Evolutionary conservation across 2,113 vertebrate genomes (phyloP), one percentile per base, ranked within the genome.

Genomic region (Malurus melanocephalus): DNA sequence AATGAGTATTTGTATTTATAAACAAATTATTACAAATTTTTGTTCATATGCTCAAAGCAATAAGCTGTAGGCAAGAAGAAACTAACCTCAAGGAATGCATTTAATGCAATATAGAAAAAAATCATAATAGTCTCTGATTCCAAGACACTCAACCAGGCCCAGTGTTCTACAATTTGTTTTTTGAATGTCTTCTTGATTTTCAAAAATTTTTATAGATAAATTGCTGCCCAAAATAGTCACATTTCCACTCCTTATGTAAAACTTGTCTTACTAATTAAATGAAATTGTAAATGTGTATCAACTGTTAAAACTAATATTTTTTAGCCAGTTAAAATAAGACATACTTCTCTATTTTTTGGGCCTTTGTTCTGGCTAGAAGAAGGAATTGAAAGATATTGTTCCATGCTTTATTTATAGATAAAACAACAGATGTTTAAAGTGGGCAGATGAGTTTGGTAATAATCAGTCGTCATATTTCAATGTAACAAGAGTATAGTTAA

Each of bases 381-480:
- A 89, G 95, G 93, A 96, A 96, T 83, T 65, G 95, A 96, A 95
- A 94, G 65, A 56, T 64, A 55, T 3, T 40, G 56, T 83, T 89
- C 32, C 64, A 74, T 24, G 16, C 8, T 93, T 87, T 94, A 93
- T 93, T 95, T 95, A 89, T 91, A 93, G 87, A 74, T 45, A 30
- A 80, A 92, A 23, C 55, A 92, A 33, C 14, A 59, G 38, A 62
- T 43, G 3, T 45, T 76, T 85, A 49, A 53, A 2, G 3, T 57
- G 23, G 72, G 57, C 9, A 43, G 35, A 68, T 16, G 3, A 73
- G 65, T 55, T 56, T 32, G 33, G 19, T 52, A 72, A 30, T 6
- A 59, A 46, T 43, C 52, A 68, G 27, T 60, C 16, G 8, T 83
- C 33, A 22, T 61, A 72, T 68, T 61, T 85, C 38, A 80, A 59